Conservation (phyloP, 2,797 vertebrate species). For the Onychomys torridus region DNA sequence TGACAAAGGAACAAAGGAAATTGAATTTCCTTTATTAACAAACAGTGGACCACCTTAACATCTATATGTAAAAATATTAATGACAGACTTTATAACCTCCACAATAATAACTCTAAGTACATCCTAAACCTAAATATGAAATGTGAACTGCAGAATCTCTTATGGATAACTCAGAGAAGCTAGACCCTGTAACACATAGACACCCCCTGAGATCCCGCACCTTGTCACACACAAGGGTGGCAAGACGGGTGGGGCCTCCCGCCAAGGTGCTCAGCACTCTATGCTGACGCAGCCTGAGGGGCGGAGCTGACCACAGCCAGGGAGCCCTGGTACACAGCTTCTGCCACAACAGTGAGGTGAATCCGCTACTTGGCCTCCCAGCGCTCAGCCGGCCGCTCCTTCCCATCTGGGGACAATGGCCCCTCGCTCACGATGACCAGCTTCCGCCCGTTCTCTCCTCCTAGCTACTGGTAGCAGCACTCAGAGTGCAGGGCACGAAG, state of each 20-base stretch:
- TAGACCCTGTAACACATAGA: too few species aligned
- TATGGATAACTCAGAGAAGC: too few species aligned
- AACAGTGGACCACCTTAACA: neutral
- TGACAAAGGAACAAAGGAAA: neutral
- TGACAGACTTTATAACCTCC: neutral
- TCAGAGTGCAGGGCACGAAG: too few species aligned
- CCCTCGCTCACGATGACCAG: neutral
- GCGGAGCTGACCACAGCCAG: neutral
- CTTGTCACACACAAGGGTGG: neutral
- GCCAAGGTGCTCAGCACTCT: neutral
- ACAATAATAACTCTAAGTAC: neutral
- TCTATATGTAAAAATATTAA: neutral
- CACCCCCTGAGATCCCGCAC: neutral
- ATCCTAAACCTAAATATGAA: neutral
- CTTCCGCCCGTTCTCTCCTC: neutral
- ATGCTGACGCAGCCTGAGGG: neutral
- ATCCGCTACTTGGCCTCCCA: rapidly evolving
- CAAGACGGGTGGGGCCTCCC: neutral
- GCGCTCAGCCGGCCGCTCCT: neutral
- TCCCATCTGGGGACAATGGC: neutral
- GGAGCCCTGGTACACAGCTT: too few species aligned
- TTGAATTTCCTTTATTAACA: neutral
- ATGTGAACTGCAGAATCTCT: neutral
- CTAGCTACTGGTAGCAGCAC: neutral
- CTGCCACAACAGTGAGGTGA: neutral